Percentiles rank a stretch among this genome's conserved stretches.
phyloP scores from a whole-genome alignment of 2,113 vertebrate species.

The Trogon surrucura region DNA sequence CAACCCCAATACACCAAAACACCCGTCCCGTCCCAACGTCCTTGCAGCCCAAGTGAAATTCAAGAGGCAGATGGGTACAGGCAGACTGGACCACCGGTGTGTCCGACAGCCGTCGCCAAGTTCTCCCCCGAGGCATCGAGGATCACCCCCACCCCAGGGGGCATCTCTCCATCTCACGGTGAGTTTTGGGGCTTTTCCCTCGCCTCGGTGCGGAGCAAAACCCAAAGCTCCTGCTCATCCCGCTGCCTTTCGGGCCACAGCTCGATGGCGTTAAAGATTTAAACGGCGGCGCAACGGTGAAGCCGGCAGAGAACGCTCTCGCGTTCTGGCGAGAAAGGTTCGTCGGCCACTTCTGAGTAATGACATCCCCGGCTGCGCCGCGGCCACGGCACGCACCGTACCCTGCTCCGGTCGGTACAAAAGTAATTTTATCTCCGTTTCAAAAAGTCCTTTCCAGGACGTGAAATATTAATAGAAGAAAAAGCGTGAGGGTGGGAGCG shows the following conservation, averaged over 20 bases:
- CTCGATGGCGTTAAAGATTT: not conserved
- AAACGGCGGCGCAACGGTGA: not conserved
- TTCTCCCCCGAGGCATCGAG: not conserved
- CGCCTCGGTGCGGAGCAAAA: not conserved
- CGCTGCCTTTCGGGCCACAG: not conserved
- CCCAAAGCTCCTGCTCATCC: not conserved
- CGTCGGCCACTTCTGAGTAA: not conserved
- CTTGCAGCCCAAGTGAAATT: not conserved
- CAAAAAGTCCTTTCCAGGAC: not conserved
- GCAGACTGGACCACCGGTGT: not conserved
- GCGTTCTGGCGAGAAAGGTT: not conserved
- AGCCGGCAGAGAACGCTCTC: not conserved
- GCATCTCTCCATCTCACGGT: no score
- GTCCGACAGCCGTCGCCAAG: rapidly evolving
- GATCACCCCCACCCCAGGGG: not conserved
- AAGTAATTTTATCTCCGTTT: not conserved
- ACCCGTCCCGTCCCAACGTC: not conserved
- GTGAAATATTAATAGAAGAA: not conserved
- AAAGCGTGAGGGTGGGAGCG: not conserved
- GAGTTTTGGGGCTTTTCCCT: no score
- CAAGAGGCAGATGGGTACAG: not conserved
- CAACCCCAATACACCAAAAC: no score
- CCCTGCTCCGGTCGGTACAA: not conserved
- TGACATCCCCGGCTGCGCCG: not conserved
- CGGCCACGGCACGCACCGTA: not conserved